Evolutionary conservation across 2,113 vertebrate genomes (phyloP), one percentile per base, ranked within the genome.

Genomic region (Eonycteris spelaea): DNA sequence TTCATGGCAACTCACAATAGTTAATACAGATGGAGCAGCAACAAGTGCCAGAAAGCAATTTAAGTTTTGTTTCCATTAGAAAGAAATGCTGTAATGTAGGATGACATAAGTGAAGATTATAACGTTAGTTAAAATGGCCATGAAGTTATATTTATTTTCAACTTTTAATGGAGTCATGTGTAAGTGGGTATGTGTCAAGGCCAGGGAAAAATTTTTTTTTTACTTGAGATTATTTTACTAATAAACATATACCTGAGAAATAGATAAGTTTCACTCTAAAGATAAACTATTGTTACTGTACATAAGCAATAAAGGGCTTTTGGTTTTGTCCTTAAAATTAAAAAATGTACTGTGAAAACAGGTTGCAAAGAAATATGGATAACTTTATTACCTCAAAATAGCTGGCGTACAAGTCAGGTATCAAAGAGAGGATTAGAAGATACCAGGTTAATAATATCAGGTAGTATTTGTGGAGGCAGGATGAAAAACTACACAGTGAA

Each of bases 11-110:
- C 24, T 35, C 8, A 15, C 10, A 57, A 21, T 10, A 82, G 28
- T 3, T 84, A 82, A 61, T 5, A 43, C 5, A 63, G 28, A 78
- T 35, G 33, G 28, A 70, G 59, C 33, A 74, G 11, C 67, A 77
- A 30, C 1, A 86, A 73, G 21, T 55, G 18, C 26, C 28, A 95
- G 55, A 85, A 84, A 80, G 18, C 4, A 63, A 80, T 55, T 35
- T n/a, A 87, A 79, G 35, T 73, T 90, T 80, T 80, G 86, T 59
- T 90, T 91, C 8, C 40, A 86, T 93, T 40, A 88, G 26, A 70
- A 94, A 67, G n/a, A 67, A 95, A 71, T 85, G 19, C 57, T 91
- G 18, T 4, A 24, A 88, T 61, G 28, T 80, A 70, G 28, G 8
- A 80, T 51, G 21, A 93, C 3, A 67, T 18, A 91, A 88, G 10